Conservation (phyloP, 2,888 invertebrate genomes). For the Drosophila anceps region DNA sequence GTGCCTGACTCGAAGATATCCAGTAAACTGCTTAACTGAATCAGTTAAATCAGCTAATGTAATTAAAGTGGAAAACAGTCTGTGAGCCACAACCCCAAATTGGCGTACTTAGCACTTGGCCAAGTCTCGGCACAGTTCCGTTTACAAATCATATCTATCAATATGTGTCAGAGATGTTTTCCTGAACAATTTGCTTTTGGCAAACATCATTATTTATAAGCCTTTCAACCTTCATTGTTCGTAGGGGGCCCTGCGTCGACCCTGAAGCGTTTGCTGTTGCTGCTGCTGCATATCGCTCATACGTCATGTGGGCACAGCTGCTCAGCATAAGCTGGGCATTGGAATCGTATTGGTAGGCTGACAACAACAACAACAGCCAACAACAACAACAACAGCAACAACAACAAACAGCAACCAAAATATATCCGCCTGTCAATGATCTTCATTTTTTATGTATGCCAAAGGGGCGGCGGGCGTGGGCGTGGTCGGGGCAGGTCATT, state of each 20-base stretch:
- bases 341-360: constrained; percentile 21
- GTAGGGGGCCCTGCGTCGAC: neutral
- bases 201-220: constrained; percentile 45
- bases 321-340: constrained; percentile 7
- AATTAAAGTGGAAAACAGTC: too few relatives aligned
- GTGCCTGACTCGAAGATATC: constrained; percentile 4
- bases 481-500: constrained; percentile 20
- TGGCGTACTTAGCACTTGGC: neutral
- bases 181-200: constrained; percentile 7
- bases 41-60: too few relatives aligned
- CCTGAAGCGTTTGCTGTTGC: neutral
- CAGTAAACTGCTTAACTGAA: neutral
- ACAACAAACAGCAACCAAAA: neutral
- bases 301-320: constrained; percentile 56
- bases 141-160: constrained; percentile 10
- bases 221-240: constrained; percentile 31
- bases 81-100: neutral
- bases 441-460: constrained; percentile 35
- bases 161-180: constrained; percentile 1
- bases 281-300: constrained; percentile 60
- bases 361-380: neutral
- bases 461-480: neutral
- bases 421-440: constrained; percentile 41
- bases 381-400: neutral
- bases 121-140: neutral